phyloP scores from a whole-genome alignment of 1,140 invertebrate genomes.

The Lordiphosa collinella region DNA sequence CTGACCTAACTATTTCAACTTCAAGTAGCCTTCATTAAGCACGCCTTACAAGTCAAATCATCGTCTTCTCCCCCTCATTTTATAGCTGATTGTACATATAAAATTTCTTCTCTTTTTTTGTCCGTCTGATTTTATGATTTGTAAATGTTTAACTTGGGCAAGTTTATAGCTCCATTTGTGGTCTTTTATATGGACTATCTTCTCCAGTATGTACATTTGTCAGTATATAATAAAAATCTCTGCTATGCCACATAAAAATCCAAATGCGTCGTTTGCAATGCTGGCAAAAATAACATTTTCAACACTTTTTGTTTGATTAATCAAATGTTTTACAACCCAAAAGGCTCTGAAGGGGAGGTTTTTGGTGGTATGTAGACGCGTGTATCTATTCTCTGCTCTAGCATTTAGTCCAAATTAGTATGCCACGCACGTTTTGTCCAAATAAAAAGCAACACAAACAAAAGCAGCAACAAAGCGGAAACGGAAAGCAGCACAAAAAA shows the following conservation, averaged over 20 bases:
- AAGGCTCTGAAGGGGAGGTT: not conserved
- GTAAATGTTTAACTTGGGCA: conserved; percentile 63
- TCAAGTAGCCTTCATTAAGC: conserved; percentile 11
- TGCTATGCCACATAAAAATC: conserved; percentile 61
- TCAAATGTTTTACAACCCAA: conserved; percentile 45
- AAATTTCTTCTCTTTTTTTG: conserved; percentile 23
- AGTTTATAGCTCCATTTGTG: conserved; percentile 71
- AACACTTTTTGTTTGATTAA: conserved; percentile 75
- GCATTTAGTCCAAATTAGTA: conserved; percentile 72
- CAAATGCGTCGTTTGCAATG: conserved; percentile 66
- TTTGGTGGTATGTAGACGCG: not conserved
- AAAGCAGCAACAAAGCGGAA: conserved; percentile 51
- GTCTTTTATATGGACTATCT: conserved; percentile 39
- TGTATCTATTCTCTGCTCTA: not conserved
- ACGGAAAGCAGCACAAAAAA: conserved; percentile 32
- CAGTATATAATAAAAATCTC: conserved; percentile 42
- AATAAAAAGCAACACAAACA: conserved; percentile 36
- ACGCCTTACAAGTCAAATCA: conserved; percentile 19
- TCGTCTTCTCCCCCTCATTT: conserved; percentile 24
- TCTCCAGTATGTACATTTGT: conserved; percentile 4
- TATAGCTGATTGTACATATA: conserved; percentile 49
- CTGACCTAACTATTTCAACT: not conserved
- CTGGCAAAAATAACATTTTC: conserved; percentile 73
- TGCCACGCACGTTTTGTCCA: conserved; percentile 63
- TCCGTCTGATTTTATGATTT: conserved; percentile 55